These are phyloP conservation scores for Tryphoninae sp. DNA, from an alignment of 2,888 invertebrate species.

Conservation along the genomic window DNA sequence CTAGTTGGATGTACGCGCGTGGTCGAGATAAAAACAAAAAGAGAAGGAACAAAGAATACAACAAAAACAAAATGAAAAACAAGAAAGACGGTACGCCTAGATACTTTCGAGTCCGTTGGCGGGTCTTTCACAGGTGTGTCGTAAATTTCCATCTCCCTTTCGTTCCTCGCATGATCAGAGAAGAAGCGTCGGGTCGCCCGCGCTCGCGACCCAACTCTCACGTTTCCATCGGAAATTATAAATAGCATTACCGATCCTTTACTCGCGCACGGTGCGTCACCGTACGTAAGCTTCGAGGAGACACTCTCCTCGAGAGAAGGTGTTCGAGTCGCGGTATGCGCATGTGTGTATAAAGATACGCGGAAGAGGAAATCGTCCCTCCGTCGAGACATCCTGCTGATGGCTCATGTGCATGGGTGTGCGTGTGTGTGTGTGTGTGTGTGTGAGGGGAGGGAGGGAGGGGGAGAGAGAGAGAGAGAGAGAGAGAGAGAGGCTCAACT, in stretches of 20 bases:
- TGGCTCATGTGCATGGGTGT: background rate
- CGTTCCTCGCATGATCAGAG: slow-evolving; percentile 21
- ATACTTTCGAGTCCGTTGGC: slow-evolving; percentile 25
- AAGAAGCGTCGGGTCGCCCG: slow-evolving; percentile 25
- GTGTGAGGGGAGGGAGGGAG: background rate
- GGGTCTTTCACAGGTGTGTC: slow-evolving; percentile 51
- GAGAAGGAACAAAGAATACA: background rate
- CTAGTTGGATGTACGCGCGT: slow-evolving; percentile 25
- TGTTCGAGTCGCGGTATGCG: slow-evolving; percentile 31
- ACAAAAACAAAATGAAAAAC: slow-evolving; percentile 10
- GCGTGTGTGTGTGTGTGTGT: too few species aligned
- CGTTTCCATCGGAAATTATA: slow-evolving; percentile 63
- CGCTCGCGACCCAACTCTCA: slow-evolving; percentile 36
- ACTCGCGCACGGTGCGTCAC: slow-evolving; percentile 42
- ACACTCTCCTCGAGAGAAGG: slow-evolving; percentile 28
- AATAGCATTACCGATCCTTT: slow-evolving; percentile 45
- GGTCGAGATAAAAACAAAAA: slow-evolving; percentile 2
- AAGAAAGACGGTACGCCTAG: slow-evolving; percentile 6
- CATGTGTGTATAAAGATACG: slow-evolving; percentile 30
- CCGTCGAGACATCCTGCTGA: slow-evolving; percentile 53
- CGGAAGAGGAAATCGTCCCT: slow-evolving; percentile 61
- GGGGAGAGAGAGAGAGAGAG: slow-evolving; percentile 18
- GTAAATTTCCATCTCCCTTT: slow-evolving; percentile 50
- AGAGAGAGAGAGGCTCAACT: slow-evolving; percentile 33
- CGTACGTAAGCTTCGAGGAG: slow-evolving; percentile 21